Evolutionary conservation across 2,888 invertebrate species (phyloP), one percentile per base, ranked within the genome.

Genomic region (Autographa pulchrina): DNA sequence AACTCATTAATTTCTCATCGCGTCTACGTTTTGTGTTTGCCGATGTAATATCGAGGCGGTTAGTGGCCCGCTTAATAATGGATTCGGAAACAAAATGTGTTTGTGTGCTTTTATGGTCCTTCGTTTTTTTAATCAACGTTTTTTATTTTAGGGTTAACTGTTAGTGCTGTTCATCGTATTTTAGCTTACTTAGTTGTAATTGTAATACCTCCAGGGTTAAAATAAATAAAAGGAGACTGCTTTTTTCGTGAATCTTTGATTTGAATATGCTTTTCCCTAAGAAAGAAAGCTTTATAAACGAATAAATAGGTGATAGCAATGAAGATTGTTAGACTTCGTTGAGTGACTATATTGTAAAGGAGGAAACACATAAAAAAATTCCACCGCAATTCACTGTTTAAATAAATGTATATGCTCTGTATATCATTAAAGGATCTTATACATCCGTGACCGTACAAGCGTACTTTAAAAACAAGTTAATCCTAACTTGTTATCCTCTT

Each of bases 1-100:
- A 61, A 72, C 72, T 71, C 70, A 75, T 75, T 78, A 75, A 75
- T 74, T 71, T 71, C 43, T 59, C 43, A 61, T 64, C 20, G 62
- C 68, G 64, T 64, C 31, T 52, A 68, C 62, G 52, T 54, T 65
- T 68, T 25, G 58, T 62, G 38, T 68, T 65, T 68, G 62, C 62
- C 41, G 31, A 68, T 65, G 60, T 48, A 32, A 56, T 64, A 61
- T 56, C 64, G 43, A 64, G 54, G 56, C 58, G 70, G 48, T 48
- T n/a, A 54, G 52, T 25, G 41, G 11, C 54, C 25, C 32, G 32
- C 60, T 60, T 52, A 67, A 67, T 67, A 67, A 63, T 32, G 18
- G 52, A 20, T 32, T 59, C 48, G 20, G 18, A 3, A 18, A 5
- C n/a, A 35, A 52, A 43, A 43, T 35, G 48, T 38, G 20, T 25